Base-by-base conservation (phyloP, 2,797 vertebrate species). In the Halcyon chelicuti region DNA sequence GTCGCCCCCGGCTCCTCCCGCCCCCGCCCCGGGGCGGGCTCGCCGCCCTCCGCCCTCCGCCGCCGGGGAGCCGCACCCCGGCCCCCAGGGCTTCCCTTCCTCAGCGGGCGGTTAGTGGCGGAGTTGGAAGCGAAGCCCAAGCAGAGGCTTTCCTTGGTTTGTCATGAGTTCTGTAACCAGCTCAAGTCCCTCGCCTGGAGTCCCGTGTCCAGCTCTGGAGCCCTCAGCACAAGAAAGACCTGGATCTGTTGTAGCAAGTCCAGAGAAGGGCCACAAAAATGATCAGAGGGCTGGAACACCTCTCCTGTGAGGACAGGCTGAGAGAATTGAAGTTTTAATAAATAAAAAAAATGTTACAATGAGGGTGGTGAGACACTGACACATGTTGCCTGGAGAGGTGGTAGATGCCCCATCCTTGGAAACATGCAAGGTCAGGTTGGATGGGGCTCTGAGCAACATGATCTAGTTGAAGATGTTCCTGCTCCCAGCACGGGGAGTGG, bases 71-170 rank as follows among this genome's bases (percentile, higher is more conserved):
- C 35, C 42, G 75, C 42, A 5, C 33, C 21, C 14, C 61, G 54
- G 8, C 7, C 23, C 31, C 25, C 31, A 0, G 35, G 20, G 20
- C 37, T 26, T 1, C 3, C 13, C 10, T 14, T 3, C 10, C 8
- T 14, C 20, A 3, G 29, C 20, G 13, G 3, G 23, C 13, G 7
- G 7, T 2, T 1, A 1, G 1, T 0, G 51, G 20, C 23, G 3
- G 14, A 81, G 76, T 5, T 23, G 80, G 37, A 7, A 15, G 55
- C 26, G 4, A 23, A 74, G n/a, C 10, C 80, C 28, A 3, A 29
- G 51, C 25, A 7, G 71, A 15, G 46, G 6, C 7, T 67, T 74
- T 6, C 10, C 31, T 1, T 10, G 4, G 14, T 0, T 23, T 60
- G 54, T 4, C 42, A 0, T 0, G 44, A 6, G 39, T 9, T n/a